Evolutionary conservation across 1,140 invertebrate species (phyloP), one percentile per base, ranked within the genome.

Genomic region (Drosophila murphyi): DNA sequence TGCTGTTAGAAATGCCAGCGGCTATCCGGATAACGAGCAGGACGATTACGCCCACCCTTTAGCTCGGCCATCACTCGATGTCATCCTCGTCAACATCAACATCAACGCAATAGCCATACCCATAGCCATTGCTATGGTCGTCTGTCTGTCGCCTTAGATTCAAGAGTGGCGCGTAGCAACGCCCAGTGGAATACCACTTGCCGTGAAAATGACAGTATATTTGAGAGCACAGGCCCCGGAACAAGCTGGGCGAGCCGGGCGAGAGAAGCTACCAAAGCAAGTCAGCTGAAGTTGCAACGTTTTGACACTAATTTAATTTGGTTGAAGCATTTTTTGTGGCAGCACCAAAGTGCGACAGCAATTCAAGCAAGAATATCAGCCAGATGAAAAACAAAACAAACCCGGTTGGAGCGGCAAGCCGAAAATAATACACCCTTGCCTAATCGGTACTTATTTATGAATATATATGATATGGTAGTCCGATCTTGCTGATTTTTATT

Each of bases 261-360:
- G 10, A n/a, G 39, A n/a, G 8, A 4, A n/a, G 10, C 10, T n/a
- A 43, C 8, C 39, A 0, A 43, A 29, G 29, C 20, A 20, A 60
- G 70, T 71, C 56, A 68, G 71, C 81, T 81, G 74, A 76, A 81
- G 69, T 63, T 76, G 62, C 85, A 89, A 69, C 80, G 78, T 85
- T 89, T 89, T 79, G 86, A 89, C 85, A 89, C 85, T 89, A 89
- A 89, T 89, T 89, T 90, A 81, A 79, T 89, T 89, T 65, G 12
- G 51, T 73, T 64, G 74, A 61, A 77, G 71, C 77, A 61, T 72
- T 82, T 80, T 88, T 76, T 83, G 83, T 59, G 73, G 77, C 62
- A 60, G 52, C 65, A 20, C 54, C 52, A 56, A 70, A 74, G 63
- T 73, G 71, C 56, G 37, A 20, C 12, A 39, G 55, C 20, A 32